Percentiles rank a stretch among this genome's conserved stretches.
phyloP scores from a whole-genome alignment of 2,113 vertebrate genomes.

The Burhinus bistriatus region DNA sequence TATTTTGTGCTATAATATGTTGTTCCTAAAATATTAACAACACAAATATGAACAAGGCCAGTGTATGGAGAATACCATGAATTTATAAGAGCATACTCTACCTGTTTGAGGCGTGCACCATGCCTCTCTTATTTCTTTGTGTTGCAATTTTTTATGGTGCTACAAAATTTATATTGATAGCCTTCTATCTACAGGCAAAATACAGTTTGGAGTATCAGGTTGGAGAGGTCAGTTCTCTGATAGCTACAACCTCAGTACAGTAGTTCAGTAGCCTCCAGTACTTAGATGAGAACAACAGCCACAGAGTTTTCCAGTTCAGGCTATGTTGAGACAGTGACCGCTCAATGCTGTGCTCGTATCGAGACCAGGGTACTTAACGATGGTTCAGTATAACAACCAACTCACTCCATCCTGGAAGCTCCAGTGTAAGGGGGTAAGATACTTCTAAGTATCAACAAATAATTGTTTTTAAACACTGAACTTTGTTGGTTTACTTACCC shows the following conservation, averaged over 20 bases:
- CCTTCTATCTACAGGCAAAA: not conserved
- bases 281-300: not conserved
- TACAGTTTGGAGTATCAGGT: not conserved
- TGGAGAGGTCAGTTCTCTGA: not conserved
- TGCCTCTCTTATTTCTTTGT: not conserved
- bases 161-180: not conserved
- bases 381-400: not conserved
- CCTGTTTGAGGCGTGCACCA: not conserved
- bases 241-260: not conserved
- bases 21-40: not conserved
- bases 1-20: not conserved
- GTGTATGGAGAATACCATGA: not conserved
- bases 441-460: not conserved
- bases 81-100: not conserved
- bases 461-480: not conserved
- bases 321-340: not conserved
- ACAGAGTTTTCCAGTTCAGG: not conserved
- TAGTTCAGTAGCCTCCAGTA: not conserved
- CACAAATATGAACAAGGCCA: not conserved
- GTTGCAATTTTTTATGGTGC: not conserved
- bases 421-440: not conserved
- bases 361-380: too few species aligned
- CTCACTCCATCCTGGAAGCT: not conserved
- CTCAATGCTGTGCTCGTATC: rapidly evolving
- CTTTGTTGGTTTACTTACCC: not conserved